These are phyloP conservation scores for Prunella himalayana DNA, from an alignment of 2,113 vertebrate genomes.

Conservation along the genomic window DNA sequence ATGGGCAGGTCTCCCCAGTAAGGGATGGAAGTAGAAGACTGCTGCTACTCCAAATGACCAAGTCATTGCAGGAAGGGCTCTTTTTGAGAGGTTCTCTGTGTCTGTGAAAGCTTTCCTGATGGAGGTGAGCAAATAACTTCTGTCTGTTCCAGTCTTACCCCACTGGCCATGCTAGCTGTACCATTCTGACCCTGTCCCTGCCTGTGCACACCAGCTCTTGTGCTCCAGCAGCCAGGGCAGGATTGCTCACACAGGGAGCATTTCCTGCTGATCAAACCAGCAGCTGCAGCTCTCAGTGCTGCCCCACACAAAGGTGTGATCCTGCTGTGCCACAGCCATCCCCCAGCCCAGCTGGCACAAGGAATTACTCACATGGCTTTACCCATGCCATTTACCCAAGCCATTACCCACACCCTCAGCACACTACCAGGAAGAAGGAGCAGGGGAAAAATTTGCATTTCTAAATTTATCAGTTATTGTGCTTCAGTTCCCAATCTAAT, in stretches of 20 bases:
- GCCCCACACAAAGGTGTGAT: accelerated
- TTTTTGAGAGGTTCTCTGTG: neutral
- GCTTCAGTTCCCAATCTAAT: neutral
- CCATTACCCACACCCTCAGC: neutral
- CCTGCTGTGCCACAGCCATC: neutral
- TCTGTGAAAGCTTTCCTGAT: neutral
- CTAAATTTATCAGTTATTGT: neutral
- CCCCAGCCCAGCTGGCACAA: neutral
- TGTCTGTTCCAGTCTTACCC: neutral
- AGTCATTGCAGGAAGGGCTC: neutral
- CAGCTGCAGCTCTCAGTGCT: neutral
- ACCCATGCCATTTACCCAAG: no score
- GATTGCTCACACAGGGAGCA: no score
- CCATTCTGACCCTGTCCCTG: neutral
- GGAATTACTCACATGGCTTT: neutral
- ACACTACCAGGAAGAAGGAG: neutral
- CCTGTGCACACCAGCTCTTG: no score
- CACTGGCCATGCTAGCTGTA: accelerated
- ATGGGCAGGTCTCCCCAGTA: neutral
- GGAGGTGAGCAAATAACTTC: neutral
- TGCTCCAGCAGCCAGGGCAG: neutral
- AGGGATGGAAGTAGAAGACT: neutral
- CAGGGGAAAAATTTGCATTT: neutral
- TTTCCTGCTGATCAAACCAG: accelerated
- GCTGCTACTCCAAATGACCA: neutral